Evolutionary conservation across 2,113 vertebrate species (phyloP), one percentile per base, ranked within the genome.

Genomic region (Mustela nigripes): DNA sequence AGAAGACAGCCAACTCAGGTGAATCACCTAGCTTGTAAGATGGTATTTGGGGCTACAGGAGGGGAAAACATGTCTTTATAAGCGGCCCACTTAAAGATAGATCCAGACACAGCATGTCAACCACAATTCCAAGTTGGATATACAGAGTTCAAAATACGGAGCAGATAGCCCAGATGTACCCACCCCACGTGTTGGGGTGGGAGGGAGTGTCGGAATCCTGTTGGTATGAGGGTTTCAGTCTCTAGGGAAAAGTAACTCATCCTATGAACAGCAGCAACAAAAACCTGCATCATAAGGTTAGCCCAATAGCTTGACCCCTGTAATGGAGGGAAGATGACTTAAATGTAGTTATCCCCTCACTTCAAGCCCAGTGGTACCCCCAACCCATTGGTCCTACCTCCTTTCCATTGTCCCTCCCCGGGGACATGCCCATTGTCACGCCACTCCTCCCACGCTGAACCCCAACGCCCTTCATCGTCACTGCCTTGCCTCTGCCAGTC

Each of bases 1-100:
- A 15, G 82, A 85, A 95, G 95, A 89, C 39, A 83, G 85, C 73
- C 88, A 63, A 50, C 39, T 84, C 33, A 22, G 78, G 85, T 89
- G 84, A 94, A 67, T 92, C 95, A 78, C n/a, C 12, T 62, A 86
- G 45, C 69, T 88, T 63, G 39, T 45, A 74, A 94, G 76, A 31
- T 78, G 83, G 69, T 53, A 81, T 92, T 93, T 92, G 84, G 87
- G 73, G n/a, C 18, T 16, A 48, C 5, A 0, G 48, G 12, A 16
- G 19, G 19, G 3, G 18, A 24, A 8, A 26, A 28, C 18, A n/a
- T 5, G 16, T 31, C 50, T 76, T 65, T 80, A 42, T 50, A 39
- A 82, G 36, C 16, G 28, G 24, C 4, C 24, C 12, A 2, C 82
- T 84, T 82, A 73, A 85, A 89, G 53, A 26, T 22, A 76, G 67